Conservation (phyloP, 2,113 vertebrate species). For the Myanophis thanlyinensis region DNA sequence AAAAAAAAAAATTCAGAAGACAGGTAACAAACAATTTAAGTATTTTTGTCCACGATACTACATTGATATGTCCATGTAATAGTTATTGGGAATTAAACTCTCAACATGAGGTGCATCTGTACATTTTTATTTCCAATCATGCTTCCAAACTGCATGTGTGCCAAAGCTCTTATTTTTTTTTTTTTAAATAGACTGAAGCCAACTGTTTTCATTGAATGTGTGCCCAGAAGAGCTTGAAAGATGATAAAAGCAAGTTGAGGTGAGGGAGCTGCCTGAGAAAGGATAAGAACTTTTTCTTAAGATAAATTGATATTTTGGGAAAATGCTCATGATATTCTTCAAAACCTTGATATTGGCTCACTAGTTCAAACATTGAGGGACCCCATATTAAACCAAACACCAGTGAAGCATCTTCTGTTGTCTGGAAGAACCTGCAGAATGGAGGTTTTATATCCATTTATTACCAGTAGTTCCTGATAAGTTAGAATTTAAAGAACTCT, state of each 20-base stretch:
- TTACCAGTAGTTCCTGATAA: not conserved
- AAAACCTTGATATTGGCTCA: not conserved
- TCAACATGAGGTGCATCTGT: not conserved
- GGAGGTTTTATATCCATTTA: not conserved
- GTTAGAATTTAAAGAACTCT: not conserved
- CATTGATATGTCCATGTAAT: not conserved
- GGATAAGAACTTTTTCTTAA: not conserved
- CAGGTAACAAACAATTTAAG: not conserved
- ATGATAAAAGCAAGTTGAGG: not conserved
- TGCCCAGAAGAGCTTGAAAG: not conserved
- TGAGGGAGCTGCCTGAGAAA: not conserved
- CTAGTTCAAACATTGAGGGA: not conserved
- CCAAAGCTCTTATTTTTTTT: too few species aligned
- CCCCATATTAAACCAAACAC: not conserved
- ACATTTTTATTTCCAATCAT: not conserved
- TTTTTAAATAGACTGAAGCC: not conserved
- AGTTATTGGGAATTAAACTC: not conserved
- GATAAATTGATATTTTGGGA: not conserved
- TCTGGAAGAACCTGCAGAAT: not conserved
- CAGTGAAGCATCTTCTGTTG: not conserved
- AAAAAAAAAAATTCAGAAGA: not conserved
- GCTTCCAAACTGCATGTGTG: not conserved
- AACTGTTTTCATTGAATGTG: not conserved
- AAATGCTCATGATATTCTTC: not conserved
- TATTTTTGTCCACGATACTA: not conserved